phyloP scores from a whole-genome alignment of 2,888 invertebrate genomes.

The Agelastica alni region DNA sequence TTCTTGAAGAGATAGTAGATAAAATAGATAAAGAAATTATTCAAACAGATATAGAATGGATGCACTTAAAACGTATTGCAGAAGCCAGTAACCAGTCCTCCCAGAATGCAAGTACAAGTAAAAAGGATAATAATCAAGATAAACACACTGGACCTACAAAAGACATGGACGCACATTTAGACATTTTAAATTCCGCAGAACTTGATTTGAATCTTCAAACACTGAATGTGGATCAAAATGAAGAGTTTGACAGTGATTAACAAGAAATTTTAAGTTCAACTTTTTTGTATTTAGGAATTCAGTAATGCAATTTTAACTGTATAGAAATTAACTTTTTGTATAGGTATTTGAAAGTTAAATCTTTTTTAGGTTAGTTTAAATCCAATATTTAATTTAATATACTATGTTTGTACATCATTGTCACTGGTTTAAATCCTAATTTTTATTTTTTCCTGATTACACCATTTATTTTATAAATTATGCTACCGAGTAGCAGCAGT shows the following conservation, averaged over 20 bases:
- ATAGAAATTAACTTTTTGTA: too few relatives aligned
- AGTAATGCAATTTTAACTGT: too few relatives aligned
- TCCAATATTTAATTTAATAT: too few relatives aligned
- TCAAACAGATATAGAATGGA: slow-evolving; percentile 44
- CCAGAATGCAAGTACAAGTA: neutral
- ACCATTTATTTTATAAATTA: too few relatives aligned
- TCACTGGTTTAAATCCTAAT: too few relatives aligned
- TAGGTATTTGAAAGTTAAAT: too few relatives aligned
- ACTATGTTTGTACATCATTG: too few relatives aligned
- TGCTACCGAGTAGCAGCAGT: too few relatives aligned
- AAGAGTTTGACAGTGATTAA: slow-evolving; percentile 40
- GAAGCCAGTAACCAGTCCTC: slow-evolving; percentile 1
- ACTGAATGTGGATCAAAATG: slow-evolving; percentile 9
- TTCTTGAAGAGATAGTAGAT: slow-evolving; percentile 32
- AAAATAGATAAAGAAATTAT: slow-evolving; percentile 43
- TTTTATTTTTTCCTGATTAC: too few relatives aligned
- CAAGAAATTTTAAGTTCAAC: neutral
- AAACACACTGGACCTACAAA: neutral
- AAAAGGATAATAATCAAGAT: neutral
- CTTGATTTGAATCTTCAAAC: slow-evolving; percentile 6
- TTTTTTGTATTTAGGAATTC: too few relatives aligned
- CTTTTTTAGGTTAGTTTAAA: too few relatives aligned
- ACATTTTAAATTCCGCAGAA: slow-evolving; percentile 11
- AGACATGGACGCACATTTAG: slow-evolving; percentile 6
- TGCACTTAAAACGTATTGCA: slow-evolving; percentile 39